A percentile compares a stretch with the other conserved stretches of the same genome.
These are phyloP conservation scores for Tetrapedia diversipes DNA, from an alignment of 2,888 invertebrate species.

Conservation along the genomic window DNA sequence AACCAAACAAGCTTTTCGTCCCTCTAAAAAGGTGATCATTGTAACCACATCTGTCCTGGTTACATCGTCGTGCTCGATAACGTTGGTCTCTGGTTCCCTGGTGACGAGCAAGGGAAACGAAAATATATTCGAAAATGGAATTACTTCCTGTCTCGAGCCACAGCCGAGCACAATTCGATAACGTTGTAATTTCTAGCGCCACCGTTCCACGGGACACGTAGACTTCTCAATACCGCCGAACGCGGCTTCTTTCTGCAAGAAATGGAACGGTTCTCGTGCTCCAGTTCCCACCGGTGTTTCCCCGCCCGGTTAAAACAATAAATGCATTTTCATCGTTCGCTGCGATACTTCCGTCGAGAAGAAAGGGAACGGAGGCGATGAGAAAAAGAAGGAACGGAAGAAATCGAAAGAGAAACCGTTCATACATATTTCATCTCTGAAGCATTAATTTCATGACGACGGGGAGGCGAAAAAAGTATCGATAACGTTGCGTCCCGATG, in stretches of 20 bases:
- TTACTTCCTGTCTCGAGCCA: neutral
- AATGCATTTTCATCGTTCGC: slow-evolving; percentile 26
- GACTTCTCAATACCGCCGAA: neutral
- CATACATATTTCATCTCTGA: slow-evolving; percentile 4
- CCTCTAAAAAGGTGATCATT: too few species aligned
- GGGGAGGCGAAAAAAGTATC: neutral
- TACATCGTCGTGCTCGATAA: too few species aligned
- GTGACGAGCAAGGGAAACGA: neutral
- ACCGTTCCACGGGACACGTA: neutral
- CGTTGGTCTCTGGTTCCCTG: too few species aligned
- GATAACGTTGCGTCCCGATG: neutral
- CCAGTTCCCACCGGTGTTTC: neutral
- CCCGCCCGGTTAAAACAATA: slow-evolving; percentile 14
- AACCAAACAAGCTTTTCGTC: too few species aligned
- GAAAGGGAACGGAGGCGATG: neutral
- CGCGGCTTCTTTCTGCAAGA: neutral
- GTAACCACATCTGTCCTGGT: too few species aligned
- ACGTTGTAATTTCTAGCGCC: neutral
- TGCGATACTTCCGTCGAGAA: neutral
- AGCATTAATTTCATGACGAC: slow-evolving; percentile 17
- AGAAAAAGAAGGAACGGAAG: neutral
- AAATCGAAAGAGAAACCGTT: neutral
- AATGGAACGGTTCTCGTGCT: slow-evolving; percentile 8
- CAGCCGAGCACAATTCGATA: neutral
- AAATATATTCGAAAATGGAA: neutral